phyloP scores from a whole-genome alignment of 2,888 invertebrate species.

The Parthenolecanium corni region DNA sequence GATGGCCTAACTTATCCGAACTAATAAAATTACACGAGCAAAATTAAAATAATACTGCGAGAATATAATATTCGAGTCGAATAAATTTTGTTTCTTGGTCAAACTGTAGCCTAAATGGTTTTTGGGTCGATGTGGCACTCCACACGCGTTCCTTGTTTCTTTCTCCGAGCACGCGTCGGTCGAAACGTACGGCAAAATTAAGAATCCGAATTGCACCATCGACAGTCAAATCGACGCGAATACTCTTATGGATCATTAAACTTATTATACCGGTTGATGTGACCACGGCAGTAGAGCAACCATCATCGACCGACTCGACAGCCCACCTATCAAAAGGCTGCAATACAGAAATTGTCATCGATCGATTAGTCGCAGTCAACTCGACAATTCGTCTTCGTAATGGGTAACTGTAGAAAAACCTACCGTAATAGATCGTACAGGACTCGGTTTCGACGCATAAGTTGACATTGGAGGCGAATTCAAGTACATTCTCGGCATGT shows the following conservation, averaged over 20 bases:
- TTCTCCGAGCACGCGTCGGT: too few relatives aligned
- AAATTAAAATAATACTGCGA: too few relatives aligned
- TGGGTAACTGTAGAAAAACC: neutral
- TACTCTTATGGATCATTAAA: conserved; percentile 22
- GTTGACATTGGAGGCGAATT: conserved; percentile 9
- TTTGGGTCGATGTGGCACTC: too few relatives aligned
- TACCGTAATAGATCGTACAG: conserved; percentile 18
- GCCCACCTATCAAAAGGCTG: conserved; percentile 19
- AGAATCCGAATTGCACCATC: conserved; percentile 20
- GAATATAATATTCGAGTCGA: too few relatives aligned
- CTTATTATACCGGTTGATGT: conserved; percentile 22
- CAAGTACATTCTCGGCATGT: conserved; percentile 21
- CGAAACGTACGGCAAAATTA: conserved; percentile 9
- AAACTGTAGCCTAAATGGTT: too few relatives aligned
- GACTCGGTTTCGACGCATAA: conserved; percentile 7
- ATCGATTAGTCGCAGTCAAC: neutral
- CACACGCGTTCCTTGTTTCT: too few relatives aligned
- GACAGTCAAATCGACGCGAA: conserved; percentile 18
- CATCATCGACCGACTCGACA: conserved; percentile 12
- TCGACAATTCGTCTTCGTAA: neutral
- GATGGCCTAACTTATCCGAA: too few relatives aligned
- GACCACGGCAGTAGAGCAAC: conserved; percentile 16
- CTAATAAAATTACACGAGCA: too few relatives aligned
- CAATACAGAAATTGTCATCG: neutral
- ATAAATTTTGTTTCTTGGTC: too few relatives aligned